Conservation (phyloP, 2,888 invertebrate species). For the Gisinianus flammeolus region DNA sequence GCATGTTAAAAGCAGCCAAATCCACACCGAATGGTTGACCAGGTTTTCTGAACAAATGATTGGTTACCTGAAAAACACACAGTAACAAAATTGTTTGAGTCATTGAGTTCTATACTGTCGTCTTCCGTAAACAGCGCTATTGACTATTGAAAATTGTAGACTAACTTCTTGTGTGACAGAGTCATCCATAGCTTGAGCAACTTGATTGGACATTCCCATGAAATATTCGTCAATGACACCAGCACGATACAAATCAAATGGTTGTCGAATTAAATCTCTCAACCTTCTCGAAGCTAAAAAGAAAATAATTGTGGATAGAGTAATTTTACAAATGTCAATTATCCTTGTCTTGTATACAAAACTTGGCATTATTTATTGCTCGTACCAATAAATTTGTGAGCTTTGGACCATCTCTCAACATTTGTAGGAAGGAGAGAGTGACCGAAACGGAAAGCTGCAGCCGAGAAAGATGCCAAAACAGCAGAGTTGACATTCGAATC, state of each 20-base stretch:
- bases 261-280: conserved; percentile 85
- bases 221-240: conserved; percentile 90
- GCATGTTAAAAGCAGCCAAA: conserved; percentile 90
- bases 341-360: too few species aligned
- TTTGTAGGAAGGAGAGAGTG: conserved; percentile 89
- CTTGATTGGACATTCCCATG: conserved; percentile 92
- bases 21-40: conserved; percentile 77
- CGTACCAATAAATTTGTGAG: conserved; percentile 88
- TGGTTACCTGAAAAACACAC: conserved; percentile 74
- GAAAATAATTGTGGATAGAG: conserved; percentile 43
- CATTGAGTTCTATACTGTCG: not conserved
- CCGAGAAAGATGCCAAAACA: conserved; percentile 86
- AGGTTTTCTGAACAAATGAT: conserved; percentile 80
- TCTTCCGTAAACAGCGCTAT: not conserved
- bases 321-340: too few species aligned
- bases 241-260: conserved; percentile 87
- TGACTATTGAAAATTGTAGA: not conserved
- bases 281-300: conserved; percentile 80
- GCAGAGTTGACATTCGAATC: conserved; percentile 84
- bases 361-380: conserved; percentile 1
- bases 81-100: not conserved
- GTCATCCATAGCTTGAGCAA: conserved; percentile 93
- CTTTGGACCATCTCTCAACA: conserved; percentile 92
- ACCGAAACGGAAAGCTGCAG: conserved; percentile 90
- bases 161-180: conserved; percentile 76